Percentiles rank a stretch among this genome's conserved stretches.
phyloP scores from a whole-genome alignment of 2,113 vertebrate genomes.

The Scatophagus argus region DNA sequence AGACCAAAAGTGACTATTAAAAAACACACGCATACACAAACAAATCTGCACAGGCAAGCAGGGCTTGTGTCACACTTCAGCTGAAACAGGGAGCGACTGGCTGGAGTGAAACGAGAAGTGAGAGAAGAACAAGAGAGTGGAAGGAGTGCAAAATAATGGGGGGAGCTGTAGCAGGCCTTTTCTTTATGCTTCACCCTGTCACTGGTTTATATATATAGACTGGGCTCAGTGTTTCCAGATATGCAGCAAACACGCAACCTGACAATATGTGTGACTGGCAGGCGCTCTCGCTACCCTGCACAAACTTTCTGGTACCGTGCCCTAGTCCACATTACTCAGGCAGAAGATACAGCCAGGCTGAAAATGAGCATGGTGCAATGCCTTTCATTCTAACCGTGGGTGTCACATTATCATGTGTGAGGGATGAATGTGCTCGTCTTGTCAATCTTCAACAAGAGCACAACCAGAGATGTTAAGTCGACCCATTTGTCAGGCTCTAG shows the following conservation, averaged over 20 bases:
- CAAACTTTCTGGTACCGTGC: constrained; percentile 28
- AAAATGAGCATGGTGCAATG: constrained; percentile 40
- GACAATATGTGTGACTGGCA: constrained; percentile 31
- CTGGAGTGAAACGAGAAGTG: constrained; percentile 57
- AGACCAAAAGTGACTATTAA: constrained; percentile 60
- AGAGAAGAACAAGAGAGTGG: constrained; percentile 63
- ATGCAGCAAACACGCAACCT: constrained; percentile 36
- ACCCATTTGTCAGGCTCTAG: constrained; percentile 45
- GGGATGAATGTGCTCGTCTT: constrained; percentile 27
- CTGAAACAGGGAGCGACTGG: constrained; percentile 12
- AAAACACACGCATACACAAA: constrained; percentile 36
- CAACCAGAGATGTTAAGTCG: constrained; percentile 18
- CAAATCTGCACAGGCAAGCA: constrained; percentile 66
- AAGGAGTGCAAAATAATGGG: constrained; percentile 31
- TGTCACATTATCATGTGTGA: constrained; percentile 55
- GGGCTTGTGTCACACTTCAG: constrained; percentile 26
- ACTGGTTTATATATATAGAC: constrained; percentile 64
- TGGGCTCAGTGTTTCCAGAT: constrained; percentile 14
- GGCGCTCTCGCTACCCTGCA: constrained; percentile 8
- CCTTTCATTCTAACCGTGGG: constrained; percentile 44
- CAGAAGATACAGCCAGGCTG: constrained; percentile 31
- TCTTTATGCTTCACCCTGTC: constrained; percentile 68
- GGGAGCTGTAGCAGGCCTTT: constrained; percentile 57
- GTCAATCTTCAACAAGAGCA: constrained; percentile 30
- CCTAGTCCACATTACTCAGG: constrained; percentile 34